A percentile compares a stretch with the other conserved stretches of the same genome.
These are phyloP conservation scores for Regulus satrapa DNA, from an alignment of 2,113 vertebrate genomes.

Conservation along the genomic window DNA sequence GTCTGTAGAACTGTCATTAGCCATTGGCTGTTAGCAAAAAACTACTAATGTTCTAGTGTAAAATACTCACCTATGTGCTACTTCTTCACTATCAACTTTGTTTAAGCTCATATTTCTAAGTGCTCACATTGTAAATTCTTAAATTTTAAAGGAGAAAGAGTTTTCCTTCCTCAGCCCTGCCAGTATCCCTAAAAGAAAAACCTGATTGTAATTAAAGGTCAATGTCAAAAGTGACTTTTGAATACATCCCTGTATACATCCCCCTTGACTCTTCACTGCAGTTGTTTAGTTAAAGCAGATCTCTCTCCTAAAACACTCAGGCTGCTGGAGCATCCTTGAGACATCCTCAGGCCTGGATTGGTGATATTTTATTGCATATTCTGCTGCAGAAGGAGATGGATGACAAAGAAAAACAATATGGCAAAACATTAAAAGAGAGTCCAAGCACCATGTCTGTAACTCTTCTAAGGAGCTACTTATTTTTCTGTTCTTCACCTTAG, in stretches of 20 bases:
- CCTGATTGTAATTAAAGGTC: background rate
- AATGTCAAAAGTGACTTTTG: background rate
- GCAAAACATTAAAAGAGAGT: background rate
- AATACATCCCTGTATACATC: background rate
- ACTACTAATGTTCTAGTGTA: background rate
- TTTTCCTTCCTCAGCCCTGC: background rate
- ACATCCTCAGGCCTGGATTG: background rate
- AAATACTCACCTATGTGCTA: background rate
- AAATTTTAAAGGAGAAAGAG: background rate
- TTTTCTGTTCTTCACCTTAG: background rate
- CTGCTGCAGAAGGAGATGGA: background rate
- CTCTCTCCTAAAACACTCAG: background rate
- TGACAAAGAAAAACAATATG: background rate
- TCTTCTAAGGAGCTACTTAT: background rate
- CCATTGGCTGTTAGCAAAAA: background rate
- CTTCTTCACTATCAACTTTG: background rate
- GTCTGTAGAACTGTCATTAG: background rate
- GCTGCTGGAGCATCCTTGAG: background rate
- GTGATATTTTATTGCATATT: background rate
- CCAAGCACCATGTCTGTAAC: rapidly evolving
- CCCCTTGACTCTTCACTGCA: background rate
- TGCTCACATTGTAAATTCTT: background rate
- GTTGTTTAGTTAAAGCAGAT: background rate
- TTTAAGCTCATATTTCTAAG: background rate
- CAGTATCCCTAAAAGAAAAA: background rate